Evolutionary conservation across 1,140 invertebrate genomes (phyloP), one percentile per base, ranked within the genome.

Genomic region (Calephelis nemesis): DNA sequence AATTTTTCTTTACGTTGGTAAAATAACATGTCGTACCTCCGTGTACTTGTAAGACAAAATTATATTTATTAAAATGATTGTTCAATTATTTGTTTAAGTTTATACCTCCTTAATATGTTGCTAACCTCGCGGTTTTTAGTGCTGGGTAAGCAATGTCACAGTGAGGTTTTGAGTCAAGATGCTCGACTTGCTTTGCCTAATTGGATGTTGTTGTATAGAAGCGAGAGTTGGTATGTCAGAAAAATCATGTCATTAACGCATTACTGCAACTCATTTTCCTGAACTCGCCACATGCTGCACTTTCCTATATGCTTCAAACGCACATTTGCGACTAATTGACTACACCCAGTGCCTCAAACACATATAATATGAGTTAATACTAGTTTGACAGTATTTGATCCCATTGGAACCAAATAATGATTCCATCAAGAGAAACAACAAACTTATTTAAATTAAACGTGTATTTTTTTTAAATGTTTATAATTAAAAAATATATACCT

Each of bases 251-350:
- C n/a, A n/a, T 49, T 49, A 49, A 49, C 11, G 48, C 49, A 50
- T 50, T 50, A 50, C 49, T 50, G n/a, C 49, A 4, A 50, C 49
- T 50, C 1, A n/a, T n/a, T 50, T 50, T 50, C 15, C 49, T 50
- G 49, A 13, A 50, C 49, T 50, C 49, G 49, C 49, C 49, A 50
- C 49, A 50, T 50, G 49, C 49, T 7, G n/a, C 49, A n/a, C 49
- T 50, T 50, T 50, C 3, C 49, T 50, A 13, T 50, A 50, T n/a
- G 49, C n/a, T 12, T 13, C 12, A 50, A 50, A 50, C 7, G 12
- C 49, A 50, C 49, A 50, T 50, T 1, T 50, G 6, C 48, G 48
- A n/a, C 13, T 50, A 50, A 50, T 6, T n/a, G 13, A 50, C 13
- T 50, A n/a, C 12, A 50, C 48, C 48, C 48, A n/a, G 48, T 50